These are phyloP conservation scores for Tetramorium parvispinum DNA, from an alignment of 1,140 invertebrate genomes.

Conservation along the genomic window DNA sequence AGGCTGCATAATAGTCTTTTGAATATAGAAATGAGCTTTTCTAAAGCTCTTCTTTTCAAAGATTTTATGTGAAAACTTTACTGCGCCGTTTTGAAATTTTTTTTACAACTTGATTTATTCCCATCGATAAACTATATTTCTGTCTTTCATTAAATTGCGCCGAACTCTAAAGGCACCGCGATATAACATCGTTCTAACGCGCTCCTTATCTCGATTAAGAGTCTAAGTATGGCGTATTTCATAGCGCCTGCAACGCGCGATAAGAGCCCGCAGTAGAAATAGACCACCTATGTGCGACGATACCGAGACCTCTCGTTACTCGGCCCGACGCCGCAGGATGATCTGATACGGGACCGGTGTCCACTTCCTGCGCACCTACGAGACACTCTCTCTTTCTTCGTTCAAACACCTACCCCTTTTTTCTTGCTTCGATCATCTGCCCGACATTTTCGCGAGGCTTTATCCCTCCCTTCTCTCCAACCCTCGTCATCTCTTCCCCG, in stretches of 20 bases:
- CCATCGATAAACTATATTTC: background rate
- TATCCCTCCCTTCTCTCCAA: background rate
- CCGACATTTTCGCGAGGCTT: conserved; percentile 6
- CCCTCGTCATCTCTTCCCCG: background rate
- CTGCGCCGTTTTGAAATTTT: no score
- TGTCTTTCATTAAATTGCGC: background rate
- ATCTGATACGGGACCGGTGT: conserved; percentile 38
- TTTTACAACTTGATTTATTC: background rate
- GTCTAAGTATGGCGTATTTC: conserved; percentile 30
- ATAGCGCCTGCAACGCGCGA: conserved; percentile 23
- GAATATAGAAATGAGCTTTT: background rate
- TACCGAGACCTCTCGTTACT: conserved; percentile 48
- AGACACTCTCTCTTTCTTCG: background rate
- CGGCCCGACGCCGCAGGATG: conserved; percentile 32
- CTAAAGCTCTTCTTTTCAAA: background rate
- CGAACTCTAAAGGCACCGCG: background rate
- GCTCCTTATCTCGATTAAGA: conserved; percentile 33
- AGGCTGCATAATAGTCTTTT: background rate
- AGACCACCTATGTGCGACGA: conserved; percentile 43
- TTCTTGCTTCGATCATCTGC: background rate
- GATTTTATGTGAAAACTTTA: background rate
- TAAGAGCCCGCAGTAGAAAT: conserved; percentile 24
- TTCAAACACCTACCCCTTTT: background rate
- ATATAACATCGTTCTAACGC: background rate
- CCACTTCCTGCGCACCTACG: conserved; percentile 43